A percentile compares a stretch with the other conserved stretches of the same genome.
phyloP scores from a whole-genome alignment of 2,888 invertebrate genomes.

The Apoda limacodes region DNA sequence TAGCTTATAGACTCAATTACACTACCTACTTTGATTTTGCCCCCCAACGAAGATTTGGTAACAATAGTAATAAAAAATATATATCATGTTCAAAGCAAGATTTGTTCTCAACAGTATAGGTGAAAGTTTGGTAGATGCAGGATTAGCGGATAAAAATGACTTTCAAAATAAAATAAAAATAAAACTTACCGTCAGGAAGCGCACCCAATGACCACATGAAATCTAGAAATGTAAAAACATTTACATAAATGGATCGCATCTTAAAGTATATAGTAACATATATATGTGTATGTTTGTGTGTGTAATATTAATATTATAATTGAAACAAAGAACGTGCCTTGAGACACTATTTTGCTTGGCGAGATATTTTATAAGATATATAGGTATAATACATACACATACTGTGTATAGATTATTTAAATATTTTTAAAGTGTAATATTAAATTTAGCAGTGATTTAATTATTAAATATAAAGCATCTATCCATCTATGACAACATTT shows the following conservation, averaged over 20 bases:
- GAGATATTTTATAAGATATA: conserved; percentile 35
- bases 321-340: conserved; percentile 42
- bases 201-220: conserved; percentile 99
- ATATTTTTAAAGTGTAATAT: no score
- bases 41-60: no score
- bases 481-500: no score
- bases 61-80: no score
- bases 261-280: conserved; percentile 54
- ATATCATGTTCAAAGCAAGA: no score
- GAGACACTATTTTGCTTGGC: conserved; percentile 71
- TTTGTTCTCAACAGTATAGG: no score
- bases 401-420: no score
- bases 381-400: no score
- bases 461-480: no score
- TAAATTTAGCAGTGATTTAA: no score
- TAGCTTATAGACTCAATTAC: no score
- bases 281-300: conserved; percentile 31
- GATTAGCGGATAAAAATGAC: conserved; percentile 37
- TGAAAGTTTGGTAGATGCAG: conserved; percentile 41
- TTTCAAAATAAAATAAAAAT: conserved; percentile 44
- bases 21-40: no score
- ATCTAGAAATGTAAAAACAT: conserved; percentile 84
- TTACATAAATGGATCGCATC: conserved; percentile 68
- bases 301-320: conserved; percentile 16
- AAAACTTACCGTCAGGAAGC: conserved; percentile 94